Evolutionary conservation across 92 coral and sea anemone species (phyloP), one percentile per base, ranked within the genome.

Genomic region (Palythoa caribaeorum): DNA sequence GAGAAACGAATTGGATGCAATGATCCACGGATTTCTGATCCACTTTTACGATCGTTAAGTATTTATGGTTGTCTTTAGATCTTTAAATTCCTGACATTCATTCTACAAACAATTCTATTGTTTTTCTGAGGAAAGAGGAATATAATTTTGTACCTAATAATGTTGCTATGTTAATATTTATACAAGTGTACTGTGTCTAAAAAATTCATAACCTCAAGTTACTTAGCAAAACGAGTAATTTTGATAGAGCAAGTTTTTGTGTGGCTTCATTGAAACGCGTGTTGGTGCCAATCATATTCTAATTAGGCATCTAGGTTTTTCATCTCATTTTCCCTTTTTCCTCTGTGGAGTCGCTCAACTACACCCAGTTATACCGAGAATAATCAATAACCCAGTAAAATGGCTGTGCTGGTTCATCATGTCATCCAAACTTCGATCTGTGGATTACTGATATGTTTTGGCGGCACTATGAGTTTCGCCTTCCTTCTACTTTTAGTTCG

Each of bases 401-500:
- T 70, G 75, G 44, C 75, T 9, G 6, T 70, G 2, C 0, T 70
- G 10, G n/a, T 70, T 36, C 75, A 70, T 15, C 75, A 70, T 35
- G 11, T 70, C 75, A 36, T 36, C 75, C 75, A 70, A 35, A 9
- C 75, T 11, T 0, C 40, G 39, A 35, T 70, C 1, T 70, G 75
- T 70, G 75, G 75, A 36, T 36, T 70, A 36, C 47, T 70, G 11
- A 38, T 70, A 36, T 11, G 36, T 1, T 13, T 70, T 70, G 75
- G 75, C 44, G 28, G 75, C 75, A 14, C 70, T 38, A 36, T 57
- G 40, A 57, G 83, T 78, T 21, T 57, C 12, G 68, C 69, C 21
- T 78, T 78, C 48, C 83, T 78, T 37, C 35, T 78, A 38, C 83
- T 78, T 55, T 60, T 78, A 57, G 17, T 78, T 55, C 71, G 83